A percentile compares a stretch with the other conserved stretches of the same genome.
Conservation (phyloP, 2,113 vertebrate species). For the Seriola aureovittata region DNA sequence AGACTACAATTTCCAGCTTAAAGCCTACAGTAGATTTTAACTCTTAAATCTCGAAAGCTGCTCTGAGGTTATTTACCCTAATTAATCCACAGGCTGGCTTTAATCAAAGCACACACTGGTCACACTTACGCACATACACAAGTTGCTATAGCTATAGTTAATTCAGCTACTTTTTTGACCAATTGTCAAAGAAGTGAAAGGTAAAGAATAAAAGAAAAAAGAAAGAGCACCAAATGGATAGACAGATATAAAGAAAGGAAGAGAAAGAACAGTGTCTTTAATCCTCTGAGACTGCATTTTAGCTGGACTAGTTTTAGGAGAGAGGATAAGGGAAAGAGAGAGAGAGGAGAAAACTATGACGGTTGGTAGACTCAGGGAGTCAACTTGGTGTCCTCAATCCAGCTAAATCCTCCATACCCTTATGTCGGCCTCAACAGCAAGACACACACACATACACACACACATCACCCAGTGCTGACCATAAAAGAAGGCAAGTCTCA, state of each 20-base stretch:
- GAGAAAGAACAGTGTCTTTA: conserved; percentile 36
- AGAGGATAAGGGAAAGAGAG: conserved; percentile 48
- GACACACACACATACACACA: neutral
- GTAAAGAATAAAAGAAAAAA: neutral
- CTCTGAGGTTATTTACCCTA: conserved; percentile 77
- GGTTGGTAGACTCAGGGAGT: conserved; percentile 60
- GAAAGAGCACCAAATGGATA: neutral
- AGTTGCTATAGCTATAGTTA: neutral
- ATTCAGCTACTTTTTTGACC: neutral
- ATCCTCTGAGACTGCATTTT: conserved; percentile 43
- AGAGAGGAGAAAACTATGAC: conserved; percentile 33
- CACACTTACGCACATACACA: neutral
- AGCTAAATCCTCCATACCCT: conserved; percentile 73
- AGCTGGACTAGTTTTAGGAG: conserved; percentile 39
- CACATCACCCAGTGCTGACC: conserved; percentile 17
- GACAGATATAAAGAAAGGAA: neutral
- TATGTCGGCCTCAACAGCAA: conserved; percentile 59
- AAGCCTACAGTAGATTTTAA: conserved; percentile 61
- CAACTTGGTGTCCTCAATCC: conserved; percentile 79
- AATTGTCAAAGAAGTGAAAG: neutral
- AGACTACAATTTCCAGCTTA: conserved; percentile 31
- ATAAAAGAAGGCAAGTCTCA: conserved; percentile 13
- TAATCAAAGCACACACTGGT: conserved; percentile 56
- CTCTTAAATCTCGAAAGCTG: conserved; percentile 76
- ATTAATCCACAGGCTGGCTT: conserved; percentile 73